Evolutionary conservation across 2,113 vertebrate species (phyloP).

Genomic region (Larimichthys polyactis): DNA sequence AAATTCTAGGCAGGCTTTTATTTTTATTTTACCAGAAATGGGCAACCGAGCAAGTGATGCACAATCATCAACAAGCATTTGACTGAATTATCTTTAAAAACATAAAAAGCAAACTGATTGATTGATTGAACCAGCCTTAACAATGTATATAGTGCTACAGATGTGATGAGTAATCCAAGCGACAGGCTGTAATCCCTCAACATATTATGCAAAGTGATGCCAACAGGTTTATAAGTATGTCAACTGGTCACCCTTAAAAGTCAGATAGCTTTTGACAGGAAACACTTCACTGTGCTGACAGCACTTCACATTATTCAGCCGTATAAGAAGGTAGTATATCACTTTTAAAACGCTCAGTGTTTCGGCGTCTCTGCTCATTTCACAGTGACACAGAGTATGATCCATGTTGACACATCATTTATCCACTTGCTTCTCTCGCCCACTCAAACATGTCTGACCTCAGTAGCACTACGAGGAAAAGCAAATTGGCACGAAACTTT

Average conservation of each 20-base stretch:
- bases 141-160: not conserved
- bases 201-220: not conserved
- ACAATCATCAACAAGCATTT: too few species aligned
- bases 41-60: not conserved
- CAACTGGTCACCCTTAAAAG: not conserved
- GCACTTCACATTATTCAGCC: not conserved
- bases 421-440: not conserved
- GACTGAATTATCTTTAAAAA: not conserved
- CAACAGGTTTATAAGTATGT: not conserved
- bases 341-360: not conserved
- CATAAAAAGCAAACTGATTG: not conserved
- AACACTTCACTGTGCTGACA: constrained; percentile 4
- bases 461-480: not conserved
- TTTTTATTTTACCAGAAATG: not conserved
- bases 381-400: not conserved
- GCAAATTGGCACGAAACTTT: not conserved
- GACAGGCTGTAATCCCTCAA: not conserved
- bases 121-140: not conserved
- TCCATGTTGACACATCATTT: not conserved
- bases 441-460: not conserved
- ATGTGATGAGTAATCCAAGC: not conserved
- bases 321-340: not conserved
- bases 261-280: not conserved
- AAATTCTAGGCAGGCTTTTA: not conserved
- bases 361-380: not conserved